Conservation (phyloP, 2,888 invertebrate genomes). For the Heliconius ethilla region DNA sequence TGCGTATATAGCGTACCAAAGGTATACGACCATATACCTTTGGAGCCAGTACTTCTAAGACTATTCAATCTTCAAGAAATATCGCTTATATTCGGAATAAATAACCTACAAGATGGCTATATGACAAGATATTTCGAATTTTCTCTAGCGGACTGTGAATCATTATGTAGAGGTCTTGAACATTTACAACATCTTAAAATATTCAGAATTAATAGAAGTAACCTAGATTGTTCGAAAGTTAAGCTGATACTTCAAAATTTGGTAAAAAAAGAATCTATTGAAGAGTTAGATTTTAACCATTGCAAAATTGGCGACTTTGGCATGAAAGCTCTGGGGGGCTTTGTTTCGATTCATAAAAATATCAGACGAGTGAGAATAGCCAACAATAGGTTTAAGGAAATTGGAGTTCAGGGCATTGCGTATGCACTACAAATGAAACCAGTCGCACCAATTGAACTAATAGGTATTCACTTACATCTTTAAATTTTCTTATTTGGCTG, state of each 20-base stretch:
- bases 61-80: slow-evolving; percentile 80
- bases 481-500: neutral
- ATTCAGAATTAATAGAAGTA: slow-evolving; percentile 83
- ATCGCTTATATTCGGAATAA: slow-evolving; percentile 68
- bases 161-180: slow-evolving; percentile 79
- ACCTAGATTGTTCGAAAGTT: slow-evolving; percentile 81
- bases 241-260: slow-evolving; percentile 81
- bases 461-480: slow-evolving; percentile 55
- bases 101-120: slow-evolving; percentile 78
- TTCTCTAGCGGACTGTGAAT: slow-evolving; percentile 81
- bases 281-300: slow-evolving; percentile 84
- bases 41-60: slow-evolving; percentile 77
- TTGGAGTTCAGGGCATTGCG: slow-evolving; percentile 79
- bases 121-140: slow-evolving; percentile 83
- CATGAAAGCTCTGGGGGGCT: slow-evolving; percentile 83
- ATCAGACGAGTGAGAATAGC: slow-evolving; percentile 77
- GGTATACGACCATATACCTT: slow-evolving; percentile 81
- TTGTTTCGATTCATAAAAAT: slow-evolving; percentile 73
- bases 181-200: slow-evolving; percentile 72
- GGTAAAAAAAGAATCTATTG: slow-evolving; percentile 75
- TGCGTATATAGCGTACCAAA: slow-evolving; percentile 69
- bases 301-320: slow-evolving; percentile 84
- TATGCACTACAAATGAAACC: slow-evolving; percentile 78
- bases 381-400: slow-evolving; percentile 80
- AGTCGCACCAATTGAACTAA: slow-evolving; percentile 72